These are phyloP conservation scores for Gambusia holbrooki DNA, from an alignment of 2,113 vertebrate genomes.

Conservation along the genomic window DNA sequence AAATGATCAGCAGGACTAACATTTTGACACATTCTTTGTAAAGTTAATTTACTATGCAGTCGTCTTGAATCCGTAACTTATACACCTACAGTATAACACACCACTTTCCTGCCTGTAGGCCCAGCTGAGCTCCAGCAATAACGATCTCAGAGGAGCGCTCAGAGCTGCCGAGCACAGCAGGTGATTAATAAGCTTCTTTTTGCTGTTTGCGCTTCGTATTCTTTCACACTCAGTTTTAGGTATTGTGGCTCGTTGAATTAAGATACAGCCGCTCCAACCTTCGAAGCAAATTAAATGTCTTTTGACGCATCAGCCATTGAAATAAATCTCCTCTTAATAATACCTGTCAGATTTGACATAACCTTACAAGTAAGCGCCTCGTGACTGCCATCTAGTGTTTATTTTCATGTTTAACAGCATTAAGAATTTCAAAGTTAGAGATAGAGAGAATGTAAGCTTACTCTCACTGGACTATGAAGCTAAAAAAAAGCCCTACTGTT, in stretches of 20 bases:
- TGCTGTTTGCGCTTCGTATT: slow-evolving; percentile 39
- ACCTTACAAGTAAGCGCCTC: neutral
- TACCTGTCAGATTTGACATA: slow-evolving; percentile 17
- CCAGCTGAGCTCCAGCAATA: slow-evolving; percentile 50
- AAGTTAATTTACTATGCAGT: neutral
- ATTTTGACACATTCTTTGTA: neutral
- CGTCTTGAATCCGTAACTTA: neutral
- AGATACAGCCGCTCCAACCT: slow-evolving; percentile 9
- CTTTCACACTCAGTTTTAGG: slow-evolving; percentile 10
- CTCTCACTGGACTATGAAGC: neutral
- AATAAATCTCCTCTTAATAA: slow-evolving; percentile 29
- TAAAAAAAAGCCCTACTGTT: neutral
- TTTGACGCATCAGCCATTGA: slow-evolving; percentile 9
- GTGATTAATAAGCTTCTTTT: slow-evolving; percentile 45
- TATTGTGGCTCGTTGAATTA: slow-evolving; percentile 25
- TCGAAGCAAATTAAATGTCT: slow-evolving; percentile 14
- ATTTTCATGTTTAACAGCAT: slow-evolving; percentile 3
- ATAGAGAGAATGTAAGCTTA: neutral
- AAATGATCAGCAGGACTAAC: neutral
- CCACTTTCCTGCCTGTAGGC: slow-evolving; percentile 4
- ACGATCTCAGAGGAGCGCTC: slow-evolving; percentile 43
- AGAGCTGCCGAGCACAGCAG: slow-evolving; percentile 60
- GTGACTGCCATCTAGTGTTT: slow-evolving; percentile 60
- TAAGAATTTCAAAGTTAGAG: neutral
- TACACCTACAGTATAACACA: neutral